phyloP scores from a whole-genome alignment of 2,797 vertebrate genomes.

The Masticophis lateralis region DNA sequence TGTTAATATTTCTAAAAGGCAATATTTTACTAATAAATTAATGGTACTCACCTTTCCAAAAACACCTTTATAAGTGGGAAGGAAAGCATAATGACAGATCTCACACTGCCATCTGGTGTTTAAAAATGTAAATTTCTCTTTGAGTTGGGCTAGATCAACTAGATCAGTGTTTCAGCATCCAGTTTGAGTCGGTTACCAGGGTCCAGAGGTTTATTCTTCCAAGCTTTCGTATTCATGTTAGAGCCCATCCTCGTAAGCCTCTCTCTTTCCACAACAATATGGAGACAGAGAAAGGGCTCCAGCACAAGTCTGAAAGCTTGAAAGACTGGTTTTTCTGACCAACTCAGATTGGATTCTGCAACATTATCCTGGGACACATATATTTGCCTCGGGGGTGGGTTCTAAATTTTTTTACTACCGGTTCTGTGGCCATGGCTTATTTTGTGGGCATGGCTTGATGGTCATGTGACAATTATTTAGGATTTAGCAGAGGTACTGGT shows the following conservation, averaged over 20 bases:
- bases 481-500: no score
- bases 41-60: not conserved
- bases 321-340: not conserved
- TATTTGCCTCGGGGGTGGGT: not conserved
- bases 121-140: not conserved
- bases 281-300: not conserved
- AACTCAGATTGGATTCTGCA: not conserved
- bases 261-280: not conserved
- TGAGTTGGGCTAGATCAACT: not conserved
- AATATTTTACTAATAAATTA: not conserved
- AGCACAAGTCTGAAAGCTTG: not conserved
- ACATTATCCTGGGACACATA: not conserved
- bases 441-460: no score
- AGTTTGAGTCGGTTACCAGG: not conserved
- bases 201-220: not conserved
- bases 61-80: not conserved
- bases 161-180: not conserved
- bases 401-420: no score
- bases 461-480: no score
- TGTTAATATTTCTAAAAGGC: not conserved
- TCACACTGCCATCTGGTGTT: constrained; percentile 23
- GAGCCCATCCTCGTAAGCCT: not conserved
- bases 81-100: not conserved
- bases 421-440: no score
- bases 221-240: not conserved